Evolutionary conservation across 2,113 vertebrate genomes (phyloP).

Genomic region (Pycnonotus jocosus): DNA sequence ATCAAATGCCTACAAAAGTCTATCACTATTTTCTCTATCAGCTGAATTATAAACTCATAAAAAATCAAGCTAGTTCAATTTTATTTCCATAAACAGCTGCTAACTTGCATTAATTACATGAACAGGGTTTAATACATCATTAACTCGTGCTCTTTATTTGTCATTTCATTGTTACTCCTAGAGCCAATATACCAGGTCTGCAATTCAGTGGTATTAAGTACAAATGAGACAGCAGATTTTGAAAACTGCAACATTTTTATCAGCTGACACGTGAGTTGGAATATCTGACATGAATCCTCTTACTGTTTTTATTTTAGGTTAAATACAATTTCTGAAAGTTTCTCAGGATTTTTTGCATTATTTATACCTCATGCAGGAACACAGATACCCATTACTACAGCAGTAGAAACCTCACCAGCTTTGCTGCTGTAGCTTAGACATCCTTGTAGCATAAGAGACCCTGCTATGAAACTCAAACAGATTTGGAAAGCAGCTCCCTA

Average conservation of each 20-base stretch:
- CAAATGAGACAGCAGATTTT: background rate
- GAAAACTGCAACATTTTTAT: background rate
- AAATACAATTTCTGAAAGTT: background rate
- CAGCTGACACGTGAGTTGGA: background rate
- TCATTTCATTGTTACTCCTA: background rate
- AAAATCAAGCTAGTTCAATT: background rate
- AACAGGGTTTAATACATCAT: background rate
- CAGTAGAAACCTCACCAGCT: background rate
- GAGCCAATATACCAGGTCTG: background rate
- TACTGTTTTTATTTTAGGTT: background rate
- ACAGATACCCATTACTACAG: background rate
- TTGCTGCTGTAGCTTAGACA: background rate
- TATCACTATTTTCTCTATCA: background rate
- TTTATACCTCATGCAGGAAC: background rate
- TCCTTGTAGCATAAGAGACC: background rate
- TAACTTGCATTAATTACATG: background rate
- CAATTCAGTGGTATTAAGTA: background rate
- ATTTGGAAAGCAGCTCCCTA: background rate
- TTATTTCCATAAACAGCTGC: background rate
- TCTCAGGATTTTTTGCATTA: background rate
- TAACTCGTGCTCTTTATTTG: background rate
- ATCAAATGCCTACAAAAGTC: background rate
- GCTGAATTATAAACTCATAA: background rate
- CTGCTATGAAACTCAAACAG: background rate
- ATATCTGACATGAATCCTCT: background rate